Evolutionary conservation across 2,113 vertebrate genomes (phyloP).

Genomic region (Gymnorhina tibicen): DNA sequence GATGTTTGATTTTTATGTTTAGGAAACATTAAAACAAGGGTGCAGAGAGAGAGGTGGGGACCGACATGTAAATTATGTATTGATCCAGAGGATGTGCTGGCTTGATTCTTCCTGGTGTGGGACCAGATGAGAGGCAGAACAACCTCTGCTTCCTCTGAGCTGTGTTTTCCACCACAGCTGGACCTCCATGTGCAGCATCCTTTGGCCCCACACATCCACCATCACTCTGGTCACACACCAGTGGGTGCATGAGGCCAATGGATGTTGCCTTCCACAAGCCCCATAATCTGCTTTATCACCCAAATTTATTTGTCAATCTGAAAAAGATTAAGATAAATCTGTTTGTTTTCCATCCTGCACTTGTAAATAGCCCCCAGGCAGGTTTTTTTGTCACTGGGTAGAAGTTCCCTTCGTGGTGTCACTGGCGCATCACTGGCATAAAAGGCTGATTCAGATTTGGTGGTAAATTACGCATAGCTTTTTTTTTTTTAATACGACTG

Average conservation of each 20-base stretch:
- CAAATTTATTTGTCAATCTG: not conserved
- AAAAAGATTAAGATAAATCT: not conserved
- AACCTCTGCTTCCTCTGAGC: not conserved
- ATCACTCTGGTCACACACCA: not conserved
- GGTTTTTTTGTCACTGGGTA: not conserved
- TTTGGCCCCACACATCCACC: not conserved
- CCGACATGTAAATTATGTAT: not conserved
- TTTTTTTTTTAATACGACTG: not conserved
- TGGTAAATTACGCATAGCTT: not conserved
- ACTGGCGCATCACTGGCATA: not conserved
- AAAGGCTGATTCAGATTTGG: not conserved
- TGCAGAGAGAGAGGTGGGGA: not conserved
- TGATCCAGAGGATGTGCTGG: not conserved
- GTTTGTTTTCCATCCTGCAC: not conserved
- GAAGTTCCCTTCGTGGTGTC: not conserved
- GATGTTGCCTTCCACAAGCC: not conserved
- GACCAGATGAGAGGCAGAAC: not conserved
- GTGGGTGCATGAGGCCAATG: rapidly evolving
- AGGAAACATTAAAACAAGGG: not conserved
- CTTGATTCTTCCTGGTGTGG: not conserved
- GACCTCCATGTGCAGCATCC: not conserved
- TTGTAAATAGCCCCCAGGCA: not conserved
- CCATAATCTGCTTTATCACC: not conserved
- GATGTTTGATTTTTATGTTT: not conserved
- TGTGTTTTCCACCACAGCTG: not conserved